Base-by-base conservation (phyloP, 2,888 invertebrate species). In the Teleiodes luculella region DNA sequence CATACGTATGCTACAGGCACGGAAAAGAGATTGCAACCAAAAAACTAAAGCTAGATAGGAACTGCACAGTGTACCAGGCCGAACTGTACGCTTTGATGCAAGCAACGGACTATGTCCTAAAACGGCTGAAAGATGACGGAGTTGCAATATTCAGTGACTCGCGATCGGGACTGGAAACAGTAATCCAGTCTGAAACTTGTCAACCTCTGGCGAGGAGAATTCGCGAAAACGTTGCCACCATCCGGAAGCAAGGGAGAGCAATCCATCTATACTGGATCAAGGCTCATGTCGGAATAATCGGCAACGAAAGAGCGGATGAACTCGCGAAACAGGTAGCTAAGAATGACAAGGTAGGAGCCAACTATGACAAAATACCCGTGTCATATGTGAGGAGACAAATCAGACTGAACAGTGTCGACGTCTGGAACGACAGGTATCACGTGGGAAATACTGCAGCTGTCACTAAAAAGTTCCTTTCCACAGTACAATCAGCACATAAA, bases 291-390 rank as follows among this genome's bases (percentile, higher is more conserved):
- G 46, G 46, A 3, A 4, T 30, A 3, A 14, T n/a, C 8, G 46
- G 46, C 8, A 46, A 46, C 10, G 46, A 39, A 5, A 30, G 37
- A 33, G 36, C 48, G 3, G 58, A 61, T n/a, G 10, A 48, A 3
- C 48, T 59, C 0, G 59, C 59, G 1, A 61, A 59, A 14, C 7
- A 31, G 1, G 61, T 57, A 1, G 57, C 57, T 0, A 6, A 33
- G 24, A 43, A 16, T 0, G 4, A 5, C 3, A 55, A 56, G 11
- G 18, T 13, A 0, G 35, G 5, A 1, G 35, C 45, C 0, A 31
- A 52, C 2, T 59, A 59, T 28, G 54, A 50, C n/a, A 30, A 28
- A 10, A 33, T 16, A 10, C 52, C 57, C 18, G 18, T 55, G 3
- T 53, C 54, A 14, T 46, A 36, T 28, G 46, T 41, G 1, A 57